Evolutionary conservation across 2,888 invertebrate species (phyloP).

Genomic region (Salpingus planirostris): DNA sequence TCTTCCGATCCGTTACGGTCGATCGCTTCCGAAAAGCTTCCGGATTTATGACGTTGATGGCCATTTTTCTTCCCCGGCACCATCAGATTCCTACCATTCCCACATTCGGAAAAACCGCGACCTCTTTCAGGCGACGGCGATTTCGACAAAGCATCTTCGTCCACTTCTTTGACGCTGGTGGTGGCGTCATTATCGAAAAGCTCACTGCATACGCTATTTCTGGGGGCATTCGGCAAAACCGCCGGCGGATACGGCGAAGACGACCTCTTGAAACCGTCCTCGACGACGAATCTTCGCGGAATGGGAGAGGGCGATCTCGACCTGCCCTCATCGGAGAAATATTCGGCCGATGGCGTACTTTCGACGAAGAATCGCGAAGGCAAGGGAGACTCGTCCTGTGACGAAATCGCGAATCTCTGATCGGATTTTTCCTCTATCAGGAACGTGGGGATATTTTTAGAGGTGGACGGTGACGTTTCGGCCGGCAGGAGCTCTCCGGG

Average conservation of each 20-base stretch:
- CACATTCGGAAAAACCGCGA: too few relatives aligned
- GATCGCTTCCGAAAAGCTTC: too few relatives aligned
- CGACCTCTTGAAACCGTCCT: conserved; percentile 22
- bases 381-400: background rate
- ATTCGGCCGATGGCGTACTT: too few relatives aligned
- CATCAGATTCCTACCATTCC: too few relatives aligned
- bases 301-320: conserved; percentile 39
- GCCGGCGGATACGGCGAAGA: conserved; percentile 32
- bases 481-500: too few relatives aligned
- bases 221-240: conserved; percentile 24
- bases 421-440: conserved; percentile 13
- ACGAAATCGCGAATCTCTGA: conserved; percentile 3
- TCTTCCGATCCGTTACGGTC: too few relatives aligned
- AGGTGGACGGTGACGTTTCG: background rate
- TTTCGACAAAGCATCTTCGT: conserved; percentile 41
- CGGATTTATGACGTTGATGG: too few relatives aligned
- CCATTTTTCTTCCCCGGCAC: too few relatives aligned
- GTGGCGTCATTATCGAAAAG: conserved; percentile 36
- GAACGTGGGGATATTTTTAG: background rate
- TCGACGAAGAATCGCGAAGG: conserved; percentile 1
- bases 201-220: conserved; percentile 36
- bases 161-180: conserved; percentile 40
- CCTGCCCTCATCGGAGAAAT: conserved; percentile 1
- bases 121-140: conserved; percentile 19
- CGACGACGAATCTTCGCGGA: conserved; percentile 20